Conservation (phyloP, 2,888 invertebrate species). For the Rhagium mordax region DNA sequence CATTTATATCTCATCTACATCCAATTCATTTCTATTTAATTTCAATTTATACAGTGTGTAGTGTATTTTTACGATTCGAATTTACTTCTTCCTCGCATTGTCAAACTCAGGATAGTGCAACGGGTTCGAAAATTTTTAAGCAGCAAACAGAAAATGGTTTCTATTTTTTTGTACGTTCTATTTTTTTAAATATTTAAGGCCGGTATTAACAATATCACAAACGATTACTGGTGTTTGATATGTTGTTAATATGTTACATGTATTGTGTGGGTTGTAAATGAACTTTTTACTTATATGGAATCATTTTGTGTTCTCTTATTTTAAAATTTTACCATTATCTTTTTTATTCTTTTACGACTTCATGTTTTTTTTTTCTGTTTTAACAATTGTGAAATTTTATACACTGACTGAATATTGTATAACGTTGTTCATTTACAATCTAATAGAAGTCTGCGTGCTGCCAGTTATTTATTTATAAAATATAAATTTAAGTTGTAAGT, state of each 20-base stretch:
- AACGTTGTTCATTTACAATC: constrained; percentile 35
- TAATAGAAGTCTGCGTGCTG: constrained; percentile 47
- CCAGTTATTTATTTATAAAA: constrained; percentile 52
- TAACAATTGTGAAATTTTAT: background rate
- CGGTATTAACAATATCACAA: constrained; percentile 8
- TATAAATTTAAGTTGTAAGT: constrained; percentile 60
- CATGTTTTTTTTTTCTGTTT: background rate
- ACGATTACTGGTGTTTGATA: background rate
- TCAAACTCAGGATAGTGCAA: constrained; percentile 41
- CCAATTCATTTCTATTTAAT: constrained; percentile 45
- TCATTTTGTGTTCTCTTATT: background rate
- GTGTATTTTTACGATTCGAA: constrained; percentile 41
- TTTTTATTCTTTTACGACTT: background rate
- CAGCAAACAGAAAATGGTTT: constrained; percentile 23
- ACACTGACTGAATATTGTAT: background rate
- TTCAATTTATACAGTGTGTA: constrained; percentile 43
- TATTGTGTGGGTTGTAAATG: constrained; percentile 43
- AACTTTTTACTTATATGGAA: constrained; percentile 12
- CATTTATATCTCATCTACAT: constrained; percentile 36
- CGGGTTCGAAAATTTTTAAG: constrained; percentile 34
- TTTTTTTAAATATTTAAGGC: constrained; percentile 27
- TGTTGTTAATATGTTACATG: constrained; percentile 18
- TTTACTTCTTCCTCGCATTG: constrained; percentile 42
- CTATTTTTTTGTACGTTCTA: constrained; percentile 21
- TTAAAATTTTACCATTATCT: background rate